phyloP scores from a whole-genome alignment of 92 coral and sea anemone genomes.

The Phymanthus crucifer region DNA sequence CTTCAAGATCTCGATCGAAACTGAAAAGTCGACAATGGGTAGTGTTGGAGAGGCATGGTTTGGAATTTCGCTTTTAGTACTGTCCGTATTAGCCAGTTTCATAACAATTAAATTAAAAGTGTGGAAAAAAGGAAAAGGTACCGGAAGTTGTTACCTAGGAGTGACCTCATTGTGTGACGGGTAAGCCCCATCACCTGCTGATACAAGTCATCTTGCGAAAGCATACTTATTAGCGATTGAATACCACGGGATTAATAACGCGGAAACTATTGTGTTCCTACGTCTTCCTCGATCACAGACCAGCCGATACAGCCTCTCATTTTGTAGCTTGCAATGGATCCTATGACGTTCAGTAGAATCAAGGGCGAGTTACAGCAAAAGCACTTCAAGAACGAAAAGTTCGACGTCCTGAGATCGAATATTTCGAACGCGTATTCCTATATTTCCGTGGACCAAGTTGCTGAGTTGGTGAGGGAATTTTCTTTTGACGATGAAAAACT shows the following conservation, averaged over 20 bases:
- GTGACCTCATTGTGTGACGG: too few species aligned
- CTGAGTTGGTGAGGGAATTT: constrained; percentile 50
- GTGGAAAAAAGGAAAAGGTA: background rate
- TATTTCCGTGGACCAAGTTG: constrained; percentile 61
- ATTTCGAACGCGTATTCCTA: constrained; percentile 40
- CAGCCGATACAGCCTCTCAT: background rate
- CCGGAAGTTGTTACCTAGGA: background rate
- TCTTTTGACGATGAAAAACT: constrained; percentile 61
- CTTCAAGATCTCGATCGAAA: too few species aligned
- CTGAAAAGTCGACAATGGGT: too few species aligned
- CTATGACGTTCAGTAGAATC: constrained; percentile 38
- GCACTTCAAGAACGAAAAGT: constrained; percentile 49
- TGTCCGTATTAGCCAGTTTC: too few species aligned
- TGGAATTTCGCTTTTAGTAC: too few species aligned
- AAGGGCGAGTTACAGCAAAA: constrained; percentile 31
- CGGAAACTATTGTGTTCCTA: background rate
- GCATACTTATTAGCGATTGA: background rate
- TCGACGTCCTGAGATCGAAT: constrained; percentile 39
- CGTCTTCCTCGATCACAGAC: background rate
- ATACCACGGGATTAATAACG: too few species aligned
- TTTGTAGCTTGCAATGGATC: constrained; percentile 59
- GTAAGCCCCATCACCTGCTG: background rate
- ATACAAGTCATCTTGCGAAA: background rate
- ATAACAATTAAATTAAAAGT: too few species aligned
- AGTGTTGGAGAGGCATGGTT: too few species aligned